Base-by-base conservation (phyloP, 2,888 invertebrate genomes). In the Dynastes maya region DNA sequence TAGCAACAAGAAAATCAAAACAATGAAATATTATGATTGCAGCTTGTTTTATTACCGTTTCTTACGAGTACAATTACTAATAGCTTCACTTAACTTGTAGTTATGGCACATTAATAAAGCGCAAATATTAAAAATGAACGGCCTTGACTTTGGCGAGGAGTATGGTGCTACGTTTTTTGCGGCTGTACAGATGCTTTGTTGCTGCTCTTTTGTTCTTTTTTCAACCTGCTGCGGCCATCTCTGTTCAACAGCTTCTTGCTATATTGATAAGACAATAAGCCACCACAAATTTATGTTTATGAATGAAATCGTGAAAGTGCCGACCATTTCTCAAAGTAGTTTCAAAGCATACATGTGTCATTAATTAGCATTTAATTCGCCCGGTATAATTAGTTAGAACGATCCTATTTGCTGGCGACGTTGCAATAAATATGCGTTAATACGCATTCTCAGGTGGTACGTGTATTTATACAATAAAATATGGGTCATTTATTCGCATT, bases 21-120 rank as follows among this genome's bases (percentile, higher is more conserved):
- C 83, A 79, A 83, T 83, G 81, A 83, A 83, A 82, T 83, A 83
- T 83, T 82, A 82, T 82, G 83, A 83, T 82, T 81, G 82, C 80
- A 79, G 81, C 82, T 81, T 83, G 82, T 83, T 84, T 83, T 84
- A 78, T 74, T 78, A 67, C 74, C 45, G 29, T 51, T 53, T 45
- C 72, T 70, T 71, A 53, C 65, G 67, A 67, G 64, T 74, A 78
- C 77, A 79, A 78, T 80, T 80, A 79, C 79, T 80, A 80, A 79
- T 79, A 78, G 79, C 79, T 77, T 78, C 80, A 79, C 79, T 80
- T 80, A 79, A 67, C 74, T 78, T 67, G 67, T 64, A 55, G 76
- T 79, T 78, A 74, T 79, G 78, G 74, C 75, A 80, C 79, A 76
- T 80, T 80, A 78, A 78, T 80, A 79, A 78, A 64, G 78, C 29